Evolutionary conservation across 2,888 invertebrate genomes (phyloP), one percentile per base, ranked within the genome.

Genomic region (Drosophila robusta): DNA sequence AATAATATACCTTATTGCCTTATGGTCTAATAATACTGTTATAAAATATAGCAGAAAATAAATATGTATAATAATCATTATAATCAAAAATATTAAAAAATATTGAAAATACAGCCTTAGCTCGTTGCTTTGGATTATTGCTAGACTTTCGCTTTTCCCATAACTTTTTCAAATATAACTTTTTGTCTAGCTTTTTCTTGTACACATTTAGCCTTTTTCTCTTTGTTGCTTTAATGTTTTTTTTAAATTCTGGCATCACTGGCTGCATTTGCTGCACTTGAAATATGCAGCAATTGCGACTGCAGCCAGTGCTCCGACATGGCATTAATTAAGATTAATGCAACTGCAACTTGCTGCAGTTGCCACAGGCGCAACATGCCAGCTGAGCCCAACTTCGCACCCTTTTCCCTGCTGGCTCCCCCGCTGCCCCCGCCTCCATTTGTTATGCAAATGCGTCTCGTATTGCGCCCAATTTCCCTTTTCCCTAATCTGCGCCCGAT

Each of bases 261-360:
- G 34, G 3, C 5, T 12, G 34, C 1, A 1, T 34, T 29, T 12
- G 8, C 16, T 16, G 44, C 41, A 24, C 14, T 34, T 49, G 44
- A 16, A 55, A 36, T 41, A 11, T 45, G 36, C 44, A 26, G 24
- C 52, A 38, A 34, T 26, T 32, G 41, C 47, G 45, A 38, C 46
- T 38, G 39, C 29, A 29, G 29, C 29, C 29, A 9, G 8, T 9
- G 29, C 29, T 29, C 3, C 50, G 47, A 51, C 42, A 14, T 49
- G 41, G 50, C 62, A 67, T 58, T 72, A 70, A 65, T 75, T 56
- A 54, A 61, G 74, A 65, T 74, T 61, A 75, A 75, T 65, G 70
- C 61, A 61, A 46, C 41, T 61, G 46, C 57, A 50, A 38, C 45
- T 18, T n/a, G 34, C 12, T 38, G 16, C 39, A 51, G 51, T 75